Evolutionary conservation across 2,113 vertebrate species (phyloP).

Genomic region (Mungos mungo): DNA sequence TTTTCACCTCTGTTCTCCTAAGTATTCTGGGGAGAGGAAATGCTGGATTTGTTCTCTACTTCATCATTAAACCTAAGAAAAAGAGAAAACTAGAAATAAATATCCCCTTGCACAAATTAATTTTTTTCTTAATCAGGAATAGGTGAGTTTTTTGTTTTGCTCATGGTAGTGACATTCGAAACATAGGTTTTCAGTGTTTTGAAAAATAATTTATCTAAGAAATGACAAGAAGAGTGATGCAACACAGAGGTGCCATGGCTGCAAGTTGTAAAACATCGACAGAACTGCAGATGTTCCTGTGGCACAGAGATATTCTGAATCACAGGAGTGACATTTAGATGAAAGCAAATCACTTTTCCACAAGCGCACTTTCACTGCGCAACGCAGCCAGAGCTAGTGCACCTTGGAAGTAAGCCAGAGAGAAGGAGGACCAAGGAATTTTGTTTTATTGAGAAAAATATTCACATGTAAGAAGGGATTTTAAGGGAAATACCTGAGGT

Average conservation of each 20-base stretch:
- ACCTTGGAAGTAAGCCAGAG: neutral
- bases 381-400: neutral
- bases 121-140: conserved; percentile 20
- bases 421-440: neutral
- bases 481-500: neutral
- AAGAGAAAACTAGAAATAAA: conserved; percentile 4
- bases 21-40: neutral
- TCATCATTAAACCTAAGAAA: neutral
- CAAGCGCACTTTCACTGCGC: neutral
- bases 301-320: conserved; percentile 32
- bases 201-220: conserved; percentile 38
- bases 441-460: neutral
- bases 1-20: neutral
- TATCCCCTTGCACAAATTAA: neutral
- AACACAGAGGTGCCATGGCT: neutral
- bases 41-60: neutral
- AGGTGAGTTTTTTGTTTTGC: neutral
- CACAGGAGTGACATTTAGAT: conserved; percentile 45
- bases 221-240: neutral
- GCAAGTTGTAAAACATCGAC: conserved; percentile 14
- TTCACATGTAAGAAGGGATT: neutral
- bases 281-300: neutral
- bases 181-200: neutral
- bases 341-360: conserved; percentile 5
- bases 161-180: conserved; percentile 12